Base-by-base conservation (phyloP, 2,113 vertebrate genomes). In the Fulica atra region DNA sequence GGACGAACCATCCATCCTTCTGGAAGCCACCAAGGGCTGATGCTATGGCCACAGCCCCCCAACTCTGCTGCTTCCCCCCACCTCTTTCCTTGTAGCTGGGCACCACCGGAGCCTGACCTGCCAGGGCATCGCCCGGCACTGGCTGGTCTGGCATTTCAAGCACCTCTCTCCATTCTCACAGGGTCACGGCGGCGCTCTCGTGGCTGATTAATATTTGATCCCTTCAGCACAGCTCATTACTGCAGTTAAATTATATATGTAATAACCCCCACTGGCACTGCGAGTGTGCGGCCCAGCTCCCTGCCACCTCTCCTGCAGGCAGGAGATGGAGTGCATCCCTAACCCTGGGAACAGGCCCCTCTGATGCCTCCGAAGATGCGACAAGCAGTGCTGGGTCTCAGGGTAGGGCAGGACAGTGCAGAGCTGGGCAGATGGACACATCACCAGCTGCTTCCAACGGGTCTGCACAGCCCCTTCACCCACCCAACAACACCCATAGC, bases 171-270 rank as follows among this genome's bases (percentile, higher is more conserved):
- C 77, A 68, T 95, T 95, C 95, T 94, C 16, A 1, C 84, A 59
- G 89, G 96, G 95, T 96, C 96, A 94, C 89, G 96, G 94, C 83
- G 46, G 80, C 44, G 10, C 50, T 89, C 78, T 95, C 69, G 78
- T 20, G 13, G 85, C 95, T 96, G 95, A 97, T 97, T 97, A 97
- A 97, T 98, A 97, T 98, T 98, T 98, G 92, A 97, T 97, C 91
- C 97, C 88, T 95, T 93, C 80, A 97, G 96, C 95, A 89, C 92
- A 95, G 96, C 97, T 97, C 59, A 89, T 97, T 98, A 96, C 97
- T 93, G 89, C 92, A 86, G 94, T 82, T 97, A 97, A 97, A 98
- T 97, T 95, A 97, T 97, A 94, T 96, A 96, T 96, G 92, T 88
- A 76, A 94, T 74, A 93, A 77, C 81, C 88, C 71, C 96, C 36